Evolutionary conservation across 2,888 invertebrate genomes (phyloP), one percentile per base, ranked within the genome.

Genomic region (Callosobruchus maculatus): DNA sequence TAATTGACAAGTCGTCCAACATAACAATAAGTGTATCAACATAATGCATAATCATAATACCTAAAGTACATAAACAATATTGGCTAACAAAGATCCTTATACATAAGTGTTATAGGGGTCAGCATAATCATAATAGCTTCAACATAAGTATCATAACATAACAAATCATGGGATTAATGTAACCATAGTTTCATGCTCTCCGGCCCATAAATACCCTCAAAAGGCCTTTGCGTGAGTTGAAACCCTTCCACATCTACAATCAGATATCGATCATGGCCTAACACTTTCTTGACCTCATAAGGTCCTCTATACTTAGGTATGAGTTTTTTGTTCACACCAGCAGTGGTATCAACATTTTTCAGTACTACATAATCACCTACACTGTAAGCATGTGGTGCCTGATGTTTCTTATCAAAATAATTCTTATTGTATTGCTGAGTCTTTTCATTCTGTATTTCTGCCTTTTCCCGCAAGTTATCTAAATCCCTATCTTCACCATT

Each of bases 201-300:
- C 4, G 79, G 72, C 13, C 73, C 68, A 66, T n/a, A 73, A 30
- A 77, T 71, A 18, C 77, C 74, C 71, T 77, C 75, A 67, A 72
- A 77, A 30, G 75, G 74, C n/a, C 31, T 76, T 72, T 78, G 76
- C 2, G 80, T 77, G 13, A 77, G 26, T 72, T 77, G 77, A 71
- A 77, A 77, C 22, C 74, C 74, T 31, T 79, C 79, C 22, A 74
- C 72, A 75, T 78, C 78, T 18, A 21, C 68, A 21, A 78, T 74
- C 20, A 74, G 22, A 76, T 82, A 82, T 69, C 82, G 71, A 74
- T 80, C 80, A 72, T 80, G 77, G 31, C 68, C 75, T 72, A 80
- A 73, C n/a, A 78, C 72, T 49, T 78, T 75, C 71, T 74, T 76
- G n/a, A 79, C 68, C 30, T 74, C 76, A 74, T 81, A 80, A n/a